phyloP scores from a whole-genome alignment of 2,888 invertebrate genomes.

The Sminthurides aquaticus region DNA sequence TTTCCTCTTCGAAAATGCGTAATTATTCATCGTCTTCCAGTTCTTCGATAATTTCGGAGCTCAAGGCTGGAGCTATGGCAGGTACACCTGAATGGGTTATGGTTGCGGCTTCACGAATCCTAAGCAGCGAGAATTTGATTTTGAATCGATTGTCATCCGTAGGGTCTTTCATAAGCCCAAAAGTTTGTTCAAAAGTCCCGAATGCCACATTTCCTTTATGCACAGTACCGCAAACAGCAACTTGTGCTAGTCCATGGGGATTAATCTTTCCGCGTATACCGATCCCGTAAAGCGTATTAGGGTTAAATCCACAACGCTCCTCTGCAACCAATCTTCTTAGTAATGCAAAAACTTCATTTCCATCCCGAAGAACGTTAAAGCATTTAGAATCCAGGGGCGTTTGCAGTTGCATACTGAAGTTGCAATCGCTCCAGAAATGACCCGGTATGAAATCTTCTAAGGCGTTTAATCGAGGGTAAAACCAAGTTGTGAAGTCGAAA shows the following conservation, averaged over 20 bases:
- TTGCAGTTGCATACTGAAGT: conserved; percentile 46
- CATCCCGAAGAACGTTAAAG: conserved; percentile 42
- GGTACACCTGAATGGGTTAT: not conserved
- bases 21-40: not conserved
- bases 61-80: not conserved
- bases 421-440: conserved; percentile 55
- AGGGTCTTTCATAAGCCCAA: conserved; percentile 59
- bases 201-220: conserved; percentile 49
- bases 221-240: conserved; percentile 58
- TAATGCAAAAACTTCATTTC: conserved; percentile 45
- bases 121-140: conserved; percentile 55
- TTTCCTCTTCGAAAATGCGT: not conserved
- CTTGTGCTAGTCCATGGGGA: conserved; percentile 57
- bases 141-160: conserved; percentile 60
- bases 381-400: conserved; percentile 31
- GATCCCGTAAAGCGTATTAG: conserved; percentile 52
- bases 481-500: conserved; percentile 56
- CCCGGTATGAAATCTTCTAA: conserved; percentile 47
- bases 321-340: conserved; percentile 46
- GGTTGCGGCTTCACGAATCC: conserved; percentile 20
- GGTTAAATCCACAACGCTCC: conserved; percentile 55
- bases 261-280: conserved; percentile 56
- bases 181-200: conserved; percentile 61
- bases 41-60: not conserved
- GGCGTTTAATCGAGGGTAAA: conserved; percentile 51